Base-by-base conservation (phyloP, 2,797 vertebrate species). In the Aplochiton taeniatus region DNA sequence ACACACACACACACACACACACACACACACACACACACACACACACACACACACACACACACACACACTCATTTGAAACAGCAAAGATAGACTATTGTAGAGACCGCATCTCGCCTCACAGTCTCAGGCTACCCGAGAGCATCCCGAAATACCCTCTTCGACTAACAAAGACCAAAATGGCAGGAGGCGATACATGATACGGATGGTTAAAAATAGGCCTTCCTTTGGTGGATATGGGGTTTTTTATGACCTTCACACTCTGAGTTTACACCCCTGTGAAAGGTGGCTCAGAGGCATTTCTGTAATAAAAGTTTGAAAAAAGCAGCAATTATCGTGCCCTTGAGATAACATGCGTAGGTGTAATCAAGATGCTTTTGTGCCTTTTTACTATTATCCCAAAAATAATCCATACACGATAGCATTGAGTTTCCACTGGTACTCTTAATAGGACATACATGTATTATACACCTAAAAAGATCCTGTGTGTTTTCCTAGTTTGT, bases 181-280 rank as follows among this genome's bases (percentile, higher is more conserved):
- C 76, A 74, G 72, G 75, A 77, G 44, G 64, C 16, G 74, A 85
- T 82, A 92, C 70, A 70, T 78, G 89, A 92, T 91, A 86, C 75
- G 65, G 71, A 65, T 49, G 65, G 83, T 86, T 90, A 94, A 92
- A 94, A 94, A 91, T 80, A 92, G 90, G 67, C 45, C 12, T 54
- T 19, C 41, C 84, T 77, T 90, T 84, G 84, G 88, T 69, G 54
- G 70, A 85, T 63, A 70, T 81, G 72, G 77, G 72, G 79, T 77
- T 4, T 70, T 83, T 79, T 75, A 64, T 81, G 84, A 84, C 78
- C 73, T 76, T 71, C 66, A 50, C 19, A 14, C 58, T 85, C 74
- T 89, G 74, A 65, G 62, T 83, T 90, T 87, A 84, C 77, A 73
- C 66, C 63, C 55, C 4, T 69, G 63, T 46, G 65, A 68, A n/a